Base-by-base conservation (phyloP, 1,140 invertebrate genomes). In the Heliconius himera region DNA sequence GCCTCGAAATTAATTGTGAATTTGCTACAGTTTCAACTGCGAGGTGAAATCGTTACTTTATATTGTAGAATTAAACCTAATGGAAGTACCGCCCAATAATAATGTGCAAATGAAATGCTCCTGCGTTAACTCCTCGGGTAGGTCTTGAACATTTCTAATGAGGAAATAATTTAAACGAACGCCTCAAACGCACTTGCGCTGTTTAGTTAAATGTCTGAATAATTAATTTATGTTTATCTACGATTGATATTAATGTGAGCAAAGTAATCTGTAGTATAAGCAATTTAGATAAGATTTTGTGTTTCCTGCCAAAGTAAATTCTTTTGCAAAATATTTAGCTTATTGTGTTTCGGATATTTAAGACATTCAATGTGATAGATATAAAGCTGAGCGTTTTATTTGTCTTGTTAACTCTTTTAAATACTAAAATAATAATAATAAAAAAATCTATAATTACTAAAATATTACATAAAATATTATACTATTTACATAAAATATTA, bases 1-100 rank as follows among this genome's bases (percentile, higher is more conserved):
- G 76, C 78, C 80, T 85, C 71, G 75, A 76, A 83, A 84, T 82
- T 84, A 84, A 87, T 85, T 82, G 72, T 81, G 72, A 88, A 86
- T 86, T 84, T 82, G 79, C 79, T 76, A 38, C 76, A 83, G 80
- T 83, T 84, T 83, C 83, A 81, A 80, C 70, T 78, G 76, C 54
- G 73, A 87, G 79, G 73, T 83, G 72, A 77, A 85, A 86, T 83
- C 82, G 81, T 82, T 81, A 86, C 83, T 82, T 81, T 75, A 82
- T 86, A 81, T 82, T 81, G 77, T 71, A 70, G 80, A 81, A 82
- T 75, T 78, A 81, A 72, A 83, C 75, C 74, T 74, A 46, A 83
- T 78, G 46, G 11, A 74, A 74, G 56, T 11, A 22, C 13, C 33
- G 49, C 16, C 18, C 51, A 54, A 74, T 74, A 54, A 74, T 20